These are phyloP conservation scores for Stenoptilia bipunctidactyla DNA, from an alignment of 2,888 invertebrate species.

Conservation along the genomic window DNA sequence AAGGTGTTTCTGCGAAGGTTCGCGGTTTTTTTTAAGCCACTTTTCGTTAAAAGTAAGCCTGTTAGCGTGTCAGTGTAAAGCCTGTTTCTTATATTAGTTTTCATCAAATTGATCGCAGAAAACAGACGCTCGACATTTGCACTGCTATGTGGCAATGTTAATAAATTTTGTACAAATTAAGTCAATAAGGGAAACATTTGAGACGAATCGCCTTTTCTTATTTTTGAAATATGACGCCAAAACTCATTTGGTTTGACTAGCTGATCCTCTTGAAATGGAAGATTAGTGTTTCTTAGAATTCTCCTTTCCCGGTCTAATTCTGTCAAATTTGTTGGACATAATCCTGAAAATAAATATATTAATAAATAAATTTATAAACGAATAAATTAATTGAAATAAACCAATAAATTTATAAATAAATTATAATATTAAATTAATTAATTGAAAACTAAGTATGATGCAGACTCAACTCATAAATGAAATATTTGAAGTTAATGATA, in stretches of 20 bases:
- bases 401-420: too few relatives aligned
- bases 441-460: background rate
- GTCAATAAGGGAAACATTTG: slow-evolving; percentile 5
- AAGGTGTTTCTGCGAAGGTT: too few relatives aligned
- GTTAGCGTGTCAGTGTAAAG: too few relatives aligned
- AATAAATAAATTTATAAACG: background rate
- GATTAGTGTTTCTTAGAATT: slow-evolving; percentile 11
- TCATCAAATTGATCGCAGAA: too few relatives aligned
- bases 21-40: too few relatives aligned
- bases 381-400: too few relatives aligned
- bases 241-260: slow-evolving; percentile 10
- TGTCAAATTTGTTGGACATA: slow-evolving; percentile 13
- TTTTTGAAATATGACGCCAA: slow-evolving; percentile 10
- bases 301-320: slow-evolving; percentile 15
- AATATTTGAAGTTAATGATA: background rate
- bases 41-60: too few relatives aligned
- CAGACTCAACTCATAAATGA: background rate
- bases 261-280: slow-evolving; percentile 11
- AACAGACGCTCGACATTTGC: too few relatives aligned
- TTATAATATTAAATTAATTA: background rate
- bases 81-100: too few relatives aligned
- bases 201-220: slow-evolving; percentile 9
- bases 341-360: slow-evolving; percentile 1
- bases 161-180: slow-evolving; percentile 8
- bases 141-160: slow-evolving; percentile 12